phyloP scores from a whole-genome alignment of 1,140 invertebrate genomes.

The Aculops lycopersici region DNA sequence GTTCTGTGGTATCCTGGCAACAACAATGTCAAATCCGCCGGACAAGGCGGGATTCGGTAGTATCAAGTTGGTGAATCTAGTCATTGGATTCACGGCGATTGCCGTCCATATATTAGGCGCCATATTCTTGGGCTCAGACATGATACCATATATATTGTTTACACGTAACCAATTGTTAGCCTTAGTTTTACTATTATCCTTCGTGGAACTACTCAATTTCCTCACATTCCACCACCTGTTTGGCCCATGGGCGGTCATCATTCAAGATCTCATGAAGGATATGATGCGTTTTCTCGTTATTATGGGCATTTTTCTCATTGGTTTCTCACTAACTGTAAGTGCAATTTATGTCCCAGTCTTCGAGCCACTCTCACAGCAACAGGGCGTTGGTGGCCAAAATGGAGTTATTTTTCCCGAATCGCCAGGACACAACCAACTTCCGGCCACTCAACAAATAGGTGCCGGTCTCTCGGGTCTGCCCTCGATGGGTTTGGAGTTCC shows the following conservation, averaged over 20 bases:
- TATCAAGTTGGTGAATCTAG: conserved; percentile 50
- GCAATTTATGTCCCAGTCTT: conserved; percentile 15
- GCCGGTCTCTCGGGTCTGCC: conserved; percentile 7
- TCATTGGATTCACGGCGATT: conserved; percentile 68
- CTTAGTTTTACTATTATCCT: conserved; percentile 63
- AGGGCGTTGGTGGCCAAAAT: conserved; percentile 3
- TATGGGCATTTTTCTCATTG: conserved; percentile 80
- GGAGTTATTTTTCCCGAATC: conserved; percentile 21
- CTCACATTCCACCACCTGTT: conserved; percentile 93
- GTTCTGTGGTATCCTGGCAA: conserved; percentile 70
- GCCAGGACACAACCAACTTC: conserved; percentile 34
- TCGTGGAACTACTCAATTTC: conserved; percentile 84
- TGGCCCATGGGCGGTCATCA: conserved; percentile 62
- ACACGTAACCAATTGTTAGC: conserved; percentile 83
- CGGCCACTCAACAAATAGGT: conserved; percentile 17
- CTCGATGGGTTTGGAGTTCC: conserved; percentile 24
- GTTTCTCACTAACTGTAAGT: conserved; percentile 76
- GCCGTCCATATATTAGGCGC: conserved; percentile 28
- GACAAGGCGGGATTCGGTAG: conserved; percentile 73
- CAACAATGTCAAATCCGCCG: conserved; percentile 80
- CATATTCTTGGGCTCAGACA: not conserved
- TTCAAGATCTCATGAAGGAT: conserved; percentile 26
- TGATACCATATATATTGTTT: conserved; percentile 19
- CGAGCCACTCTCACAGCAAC: conserved; percentile 8
- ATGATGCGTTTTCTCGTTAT: conserved; percentile 80